Evolutionary conservation across 2,888 invertebrate genomes (phyloP), one percentile per base, ranked within the genome.

Genomic region (Lottia gigantea): DNA sequence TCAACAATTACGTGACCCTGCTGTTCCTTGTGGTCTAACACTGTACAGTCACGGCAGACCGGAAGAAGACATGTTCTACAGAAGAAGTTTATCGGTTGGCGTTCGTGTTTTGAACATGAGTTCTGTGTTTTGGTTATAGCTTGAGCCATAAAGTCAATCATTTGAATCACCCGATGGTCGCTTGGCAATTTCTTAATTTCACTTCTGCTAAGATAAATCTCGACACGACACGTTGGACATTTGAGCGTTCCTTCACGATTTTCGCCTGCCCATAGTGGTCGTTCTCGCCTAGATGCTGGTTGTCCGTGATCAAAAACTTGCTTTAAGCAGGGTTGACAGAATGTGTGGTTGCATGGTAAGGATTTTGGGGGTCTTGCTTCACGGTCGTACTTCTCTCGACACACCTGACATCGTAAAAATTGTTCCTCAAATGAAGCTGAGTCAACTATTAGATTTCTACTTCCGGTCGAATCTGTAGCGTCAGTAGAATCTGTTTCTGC

Each of bases 161-260:
- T 84, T 71, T 85, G 85, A 26, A 85, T 82, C 2, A 85, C 83
- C n/a, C 85, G 72, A 71, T 85, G 85, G 69, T 85, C 85, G 49
- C 80, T 84, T 6, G 85, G 85, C 7, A 85, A 72, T 19, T 82
- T 78, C 19, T 76, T 76, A 40, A 85, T 82, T 69, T 83, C 82
- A 45, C 73, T 78, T 46, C 82, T 73, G 68, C 82, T 80, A 15
- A 84, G 72, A 67, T 80, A 82, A n/a, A 83, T 85, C 72, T 85
- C 84, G 40, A 83, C 83, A 2, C 85, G 76, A 66, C 84, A 85
- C n/a, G 82, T 81, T 11, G 85, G 85, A 66, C 85, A 85, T 71
- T 85, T 85, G 14, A 85, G 77, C 11, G 81, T 77, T 7, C 84
- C 83, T 66, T 84, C 83, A 49, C 78, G 74, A 0, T 74, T 74